Evolutionary conservation across 2,888 invertebrate species (phyloP), one percentile per base, ranked within the genome.

Genomic region (Phragmatobia fuliginosa): DNA sequence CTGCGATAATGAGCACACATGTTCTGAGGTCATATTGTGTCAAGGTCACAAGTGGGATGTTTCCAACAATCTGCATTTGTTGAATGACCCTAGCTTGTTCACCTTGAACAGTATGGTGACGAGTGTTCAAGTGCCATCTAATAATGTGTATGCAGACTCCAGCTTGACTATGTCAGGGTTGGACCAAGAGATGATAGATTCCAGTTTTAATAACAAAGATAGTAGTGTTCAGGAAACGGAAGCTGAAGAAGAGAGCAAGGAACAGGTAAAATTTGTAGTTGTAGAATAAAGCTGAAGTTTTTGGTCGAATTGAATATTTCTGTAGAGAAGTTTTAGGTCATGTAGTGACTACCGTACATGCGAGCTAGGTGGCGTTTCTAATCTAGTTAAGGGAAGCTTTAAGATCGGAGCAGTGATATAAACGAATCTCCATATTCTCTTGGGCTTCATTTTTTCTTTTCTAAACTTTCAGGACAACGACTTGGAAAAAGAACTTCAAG

Each of bases 41-140:
- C 96, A 97, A 74, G 97, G 97, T 0, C 97, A 97, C 85, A 96
- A 96, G 49, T 96, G 96, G 96, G 96, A 96, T 77, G 95, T 96
- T 1, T 95, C 96, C 0, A 96, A 96, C 73, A 96, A 96, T 80
- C 88, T 96, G 14, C 96, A 96, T 69, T 89, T 96, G 70, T 88
- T 96, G 64, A 95, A 90, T 83, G 95, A 90, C 84, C 96, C 93
- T 64, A 96, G 91, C 90, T 86, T 92, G 82, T 94, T 94, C 68
- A 93, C 95, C 0, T 66, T 95, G 32, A 94, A 94, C 56, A 94
- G 93, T 76, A 95, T 94, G 95, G 94, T 94, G 59, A 95, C 95
- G 0, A 93, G 92, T 77, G 94, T 94, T 0, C 94, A 93, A 67
- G 89, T 94, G 7, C 94, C 94, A 0, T 84, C 88, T 0, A 91